These are phyloP conservation scores for Cerastoderma edule DNA, from an alignment of 2,888 invertebrate genomes.

Conservation along the genomic window DNA sequence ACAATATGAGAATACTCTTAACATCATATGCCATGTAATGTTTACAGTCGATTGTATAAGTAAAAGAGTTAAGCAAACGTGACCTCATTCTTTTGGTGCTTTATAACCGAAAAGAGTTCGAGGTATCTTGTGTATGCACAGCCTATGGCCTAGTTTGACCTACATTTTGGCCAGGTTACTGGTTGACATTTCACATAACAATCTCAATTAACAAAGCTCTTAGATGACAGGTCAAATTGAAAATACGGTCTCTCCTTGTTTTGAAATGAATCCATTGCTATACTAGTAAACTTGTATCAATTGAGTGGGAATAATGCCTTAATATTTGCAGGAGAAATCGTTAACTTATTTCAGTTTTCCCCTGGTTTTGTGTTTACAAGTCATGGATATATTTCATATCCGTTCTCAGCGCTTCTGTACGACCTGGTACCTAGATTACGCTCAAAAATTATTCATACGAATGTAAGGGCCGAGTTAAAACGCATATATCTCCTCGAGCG, in stretches of 20 bases:
- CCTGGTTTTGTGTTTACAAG: too few species aligned
- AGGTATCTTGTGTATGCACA: background rate
- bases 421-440: too few species aligned
- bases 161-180: constrained; percentile 28
- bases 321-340: too few species aligned
- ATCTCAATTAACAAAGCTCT: constrained; percentile 19
- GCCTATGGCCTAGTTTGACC: constrained; percentile 28
- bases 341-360: too few species aligned
- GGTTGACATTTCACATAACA: constrained; percentile 40
- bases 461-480: background rate
- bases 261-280: constrained; percentile 7
- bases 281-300: background rate
- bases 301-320: background rate
- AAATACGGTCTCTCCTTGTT: constrained; percentile 28
- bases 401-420: too few species aligned
- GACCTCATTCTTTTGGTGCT: constrained; percentile 10
- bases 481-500: background rate
- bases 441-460: constrained; percentile 10
- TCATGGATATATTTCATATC: too few species aligned
- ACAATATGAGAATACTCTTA: too few species aligned
- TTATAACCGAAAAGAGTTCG: background rate
- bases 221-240: constrained; percentile 42
- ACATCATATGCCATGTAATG: too few species aligned
- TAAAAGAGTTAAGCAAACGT: constrained; percentile 8
- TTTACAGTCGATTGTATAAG: too few species aligned